Evolutionary conservation across 2,797 vertebrate genomes (phyloP).

Genomic region (Botia kubotai): DNA sequence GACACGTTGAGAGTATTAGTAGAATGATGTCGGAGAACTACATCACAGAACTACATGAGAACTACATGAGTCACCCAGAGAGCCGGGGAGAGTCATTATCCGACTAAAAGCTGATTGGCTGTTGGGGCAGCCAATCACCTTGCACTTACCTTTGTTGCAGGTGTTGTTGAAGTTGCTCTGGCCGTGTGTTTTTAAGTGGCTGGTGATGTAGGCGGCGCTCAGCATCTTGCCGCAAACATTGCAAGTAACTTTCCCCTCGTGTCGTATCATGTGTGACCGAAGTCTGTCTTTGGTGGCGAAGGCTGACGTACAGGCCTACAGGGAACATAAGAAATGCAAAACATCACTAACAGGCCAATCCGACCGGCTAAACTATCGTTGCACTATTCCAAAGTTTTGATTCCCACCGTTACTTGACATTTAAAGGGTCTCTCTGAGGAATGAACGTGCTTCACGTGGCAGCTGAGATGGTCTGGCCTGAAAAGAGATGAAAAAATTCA

Average conservation of each 20-base stretch:
- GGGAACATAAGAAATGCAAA: background rate
- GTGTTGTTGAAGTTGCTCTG: conserved; percentile 94
- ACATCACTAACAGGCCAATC: background rate
- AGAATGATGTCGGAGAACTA: background rate
- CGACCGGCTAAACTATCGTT: too few species aligned
- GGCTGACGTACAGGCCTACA: conserved; percentile 97
- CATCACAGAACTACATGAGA: background rate
- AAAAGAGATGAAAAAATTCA: conserved; percentile 53
- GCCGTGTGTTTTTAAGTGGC: conserved; percentile 98
- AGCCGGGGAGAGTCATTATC: background rate
- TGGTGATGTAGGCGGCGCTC: conserved; percentile 98
- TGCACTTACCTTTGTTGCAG: conserved; percentile 92
- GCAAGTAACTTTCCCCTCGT: conserved; percentile 98
- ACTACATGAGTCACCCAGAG: conserved; percentile 34
- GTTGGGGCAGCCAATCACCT: background rate
- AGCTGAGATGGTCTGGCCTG: conserved; percentile 99
- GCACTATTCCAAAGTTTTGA: background rate
- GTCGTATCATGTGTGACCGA: conserved; percentile 98
- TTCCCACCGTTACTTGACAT: conserved; percentile 98
- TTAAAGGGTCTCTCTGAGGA: conserved; percentile 99
- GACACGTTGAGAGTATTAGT: conserved; percentile 54
- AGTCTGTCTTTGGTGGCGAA: conserved; percentile 99
- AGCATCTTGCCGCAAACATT: conserved; percentile 99
- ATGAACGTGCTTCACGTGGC: conserved; percentile 99
- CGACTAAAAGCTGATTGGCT: background rate